Percentiles rank a stretch among this genome's conserved stretches.
Conservation (phyloP, 2,888 invertebrate genomes). For the Drosophila neutralis region DNA sequence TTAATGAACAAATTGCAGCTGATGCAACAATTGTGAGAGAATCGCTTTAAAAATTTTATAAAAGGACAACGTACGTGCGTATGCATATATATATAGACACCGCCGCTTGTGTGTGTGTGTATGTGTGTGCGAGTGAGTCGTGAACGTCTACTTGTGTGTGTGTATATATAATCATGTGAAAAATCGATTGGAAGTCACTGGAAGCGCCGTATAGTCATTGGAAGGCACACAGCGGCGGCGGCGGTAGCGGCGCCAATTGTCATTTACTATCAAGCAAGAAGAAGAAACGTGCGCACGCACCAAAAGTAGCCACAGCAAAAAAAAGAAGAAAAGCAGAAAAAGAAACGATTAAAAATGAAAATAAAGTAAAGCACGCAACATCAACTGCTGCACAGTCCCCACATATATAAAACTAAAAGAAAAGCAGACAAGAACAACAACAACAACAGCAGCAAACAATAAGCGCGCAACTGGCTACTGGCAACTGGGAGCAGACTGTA, state of each 20-base stretch:
- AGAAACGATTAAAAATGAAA: conserved; percentile 22
- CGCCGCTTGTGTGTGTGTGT: conserved; percentile 25
- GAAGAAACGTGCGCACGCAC: conserved; percentile 70
- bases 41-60: conserved; percentile 43
- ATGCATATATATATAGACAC: conserved; percentile 24
- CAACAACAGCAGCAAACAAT: neutral
- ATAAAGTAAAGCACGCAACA: conserved; percentile 36
- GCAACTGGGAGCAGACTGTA: conserved; percentile 17
- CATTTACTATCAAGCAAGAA: conserved; percentile 74
- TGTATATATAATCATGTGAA: conserved; percentile 81
- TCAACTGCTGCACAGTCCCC: conserved; percentile 20
- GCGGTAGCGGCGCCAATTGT: conserved; percentile 74
- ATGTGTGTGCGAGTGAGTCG: conserved; percentile 14
- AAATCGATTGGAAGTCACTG: conserved; percentile 82
- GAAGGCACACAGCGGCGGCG: conserved; percentile 51
- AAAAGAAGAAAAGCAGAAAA: conserved; percentile 21
- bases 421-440: conserved; percentile 1
- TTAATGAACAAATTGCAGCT: conserved; percentile 7
- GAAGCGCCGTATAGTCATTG: conserved; percentile 56
- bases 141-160: conserved; percentile 31
- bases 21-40: conserved; percentile 47
- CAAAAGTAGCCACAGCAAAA: conserved; percentile 41
- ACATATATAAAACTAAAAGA: conserved; percentile 4
- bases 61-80: conserved; percentile 19
- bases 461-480: conserved; percentile 3